phyloP scores from a whole-genome alignment of 2,888 invertebrate genomes.

The Spodoptera picta region DNA sequence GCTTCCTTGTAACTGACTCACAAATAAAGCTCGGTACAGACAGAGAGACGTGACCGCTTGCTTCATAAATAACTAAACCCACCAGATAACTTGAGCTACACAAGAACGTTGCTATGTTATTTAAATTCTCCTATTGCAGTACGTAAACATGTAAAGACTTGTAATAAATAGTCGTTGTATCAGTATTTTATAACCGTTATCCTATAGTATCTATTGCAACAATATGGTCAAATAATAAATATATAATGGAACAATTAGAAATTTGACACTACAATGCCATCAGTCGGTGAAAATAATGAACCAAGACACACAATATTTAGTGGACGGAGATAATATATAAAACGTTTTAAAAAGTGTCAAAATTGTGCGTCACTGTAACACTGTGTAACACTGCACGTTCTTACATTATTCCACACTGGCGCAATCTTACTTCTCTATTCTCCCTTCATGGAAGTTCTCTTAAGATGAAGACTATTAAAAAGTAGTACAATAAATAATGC shows the following conservation, averaged over 20 bases:
- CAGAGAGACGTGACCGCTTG: conserved; percentile 32
- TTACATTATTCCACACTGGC: conserved; percentile 45
- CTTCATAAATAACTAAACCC: conserved; percentile 45
- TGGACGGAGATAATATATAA: conserved; percentile 83
- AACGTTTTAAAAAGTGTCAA: conserved; percentile 74
- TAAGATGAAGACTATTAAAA: conserved; percentile 59
- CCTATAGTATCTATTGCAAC: conserved; percentile 44
- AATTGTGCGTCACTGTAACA: conserved; percentile 80
- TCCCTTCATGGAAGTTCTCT: conserved; percentile 59
- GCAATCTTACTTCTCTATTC: conserved; percentile 50
- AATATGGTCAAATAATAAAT: conserved; percentile 43
- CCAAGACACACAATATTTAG: conserved; percentile 71
- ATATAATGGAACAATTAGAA: conserved; percentile 37
- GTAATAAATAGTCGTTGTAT: conserved; percentile 53
- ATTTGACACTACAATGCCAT: conserved; percentile 54
- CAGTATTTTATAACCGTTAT: conserved; percentile 40
- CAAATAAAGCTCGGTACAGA: conserved; percentile 44
- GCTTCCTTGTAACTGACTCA: conserved; percentile 44
- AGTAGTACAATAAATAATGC: conserved; percentile 77
- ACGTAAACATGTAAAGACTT: conserved; percentile 47
- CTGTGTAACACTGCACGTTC: conserved; percentile 60
- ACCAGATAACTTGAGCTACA: conserved; percentile 40
- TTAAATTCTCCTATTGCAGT: conserved; percentile 45
- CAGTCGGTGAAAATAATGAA: conserved; percentile 65
- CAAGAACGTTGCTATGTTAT: conserved; percentile 40